Conservation (phyloP, 2,888 invertebrate species). For the Oeneis ivallda region DNA sequence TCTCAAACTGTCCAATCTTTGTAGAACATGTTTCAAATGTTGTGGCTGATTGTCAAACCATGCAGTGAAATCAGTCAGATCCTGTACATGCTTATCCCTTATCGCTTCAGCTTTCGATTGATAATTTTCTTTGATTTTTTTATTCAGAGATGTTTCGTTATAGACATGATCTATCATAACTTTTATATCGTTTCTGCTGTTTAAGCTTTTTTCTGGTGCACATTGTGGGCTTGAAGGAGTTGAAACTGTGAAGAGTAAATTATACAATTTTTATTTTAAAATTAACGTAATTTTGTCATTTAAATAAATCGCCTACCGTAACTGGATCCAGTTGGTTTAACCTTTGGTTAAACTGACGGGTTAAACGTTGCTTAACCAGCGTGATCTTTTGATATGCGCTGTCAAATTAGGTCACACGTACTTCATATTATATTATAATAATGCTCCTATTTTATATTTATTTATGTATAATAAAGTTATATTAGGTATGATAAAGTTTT, state of each 20-base stretch:
- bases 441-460: too few species aligned
- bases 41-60: constrained; percentile 44
- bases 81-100: constrained; percentile 38
- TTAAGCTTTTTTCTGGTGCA: constrained; percentile 40
- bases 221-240: constrained; percentile 21
- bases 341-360: too few species aligned
- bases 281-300: too few species aligned
- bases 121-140: constrained; percentile 40
- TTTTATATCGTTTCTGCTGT: constrained; percentile 46
- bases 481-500: neutral
- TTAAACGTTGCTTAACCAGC: too few species aligned
- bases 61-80: constrained; percentile 41
- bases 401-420: too few species aligned
- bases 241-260: neutral
- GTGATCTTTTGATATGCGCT: too few species aligned
- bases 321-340: too few species aligned
- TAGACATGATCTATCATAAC: constrained; percentile 45
- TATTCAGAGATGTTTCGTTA: constrained; percentile 36
- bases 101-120: constrained; percentile 36
- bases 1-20: constrained; percentile 43
- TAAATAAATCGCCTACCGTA: too few species aligned
- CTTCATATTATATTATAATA: too few species aligned
- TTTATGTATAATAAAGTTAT: too few species aligned
- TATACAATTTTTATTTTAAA: neutral
- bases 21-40: constrained; percentile 52